Base-by-base conservation (phyloP, 2,888 invertebrate genomes). In the Melieria omissa region DNA sequence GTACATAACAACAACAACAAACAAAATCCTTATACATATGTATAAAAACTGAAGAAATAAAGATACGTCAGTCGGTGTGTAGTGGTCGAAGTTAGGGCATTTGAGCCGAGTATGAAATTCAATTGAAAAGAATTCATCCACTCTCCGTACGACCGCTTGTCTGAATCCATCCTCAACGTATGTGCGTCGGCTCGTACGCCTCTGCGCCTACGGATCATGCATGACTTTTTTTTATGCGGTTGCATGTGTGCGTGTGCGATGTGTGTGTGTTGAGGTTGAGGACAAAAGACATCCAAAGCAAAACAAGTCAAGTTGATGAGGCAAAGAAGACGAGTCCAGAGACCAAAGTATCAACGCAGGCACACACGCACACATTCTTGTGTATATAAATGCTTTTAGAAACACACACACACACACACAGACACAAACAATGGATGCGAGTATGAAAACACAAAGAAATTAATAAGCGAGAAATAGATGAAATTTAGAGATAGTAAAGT, bases 11-110 rank as follows among this genome's bases (percentile, higher is more conserved):
- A 45, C 62, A 47, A n/a, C 8, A 68, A 14, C 1, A 42, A 29
- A n/a, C n/a, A n/a, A 44, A 55, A 61, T 58, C 14, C 58, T 41
- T 55, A 16, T 16, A 58, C 10, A 46, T 64, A n/a, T 52, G 16
- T 61, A 65, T 42, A 47, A 64, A 64, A 54, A 67, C 4, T 61
- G 72, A 58, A 72, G 58, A 64, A 65, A 67, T 49, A 64, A 65
- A 67, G 45, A 63, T 70, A 46, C 12, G n/a, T 47, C 14, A 46
- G n/a, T 45, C 29, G 41, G 12, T 61, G 4, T 61, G 44, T 61
- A 41, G 2, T n/a, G 14, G 52, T 52, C 10, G 52, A 52, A n/a
- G n/a, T 52, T 52, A 52, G 52, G 14, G 52, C 14, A 44, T 63
- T 47, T 45, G n/a, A 64, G 64, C 41, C 64, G 64, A 41, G 64